Base-by-base conservation (phyloP, 2,113 vertebrate species). In the Myocastor coypus region DNA sequence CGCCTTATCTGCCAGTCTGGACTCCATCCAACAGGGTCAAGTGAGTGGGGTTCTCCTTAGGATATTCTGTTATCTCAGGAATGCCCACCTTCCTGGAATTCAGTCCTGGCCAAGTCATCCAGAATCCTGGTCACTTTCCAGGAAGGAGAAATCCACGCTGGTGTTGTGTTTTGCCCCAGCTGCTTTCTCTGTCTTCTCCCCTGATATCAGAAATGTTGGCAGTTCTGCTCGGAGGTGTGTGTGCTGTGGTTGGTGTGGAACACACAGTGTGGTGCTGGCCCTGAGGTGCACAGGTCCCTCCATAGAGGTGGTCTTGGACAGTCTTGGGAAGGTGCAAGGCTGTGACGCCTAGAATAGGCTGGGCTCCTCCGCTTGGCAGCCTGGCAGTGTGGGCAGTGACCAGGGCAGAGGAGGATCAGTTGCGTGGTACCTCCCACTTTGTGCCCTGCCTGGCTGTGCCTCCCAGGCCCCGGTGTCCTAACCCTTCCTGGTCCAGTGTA, bases 231-330 rank as follows among this genome's bases (percentile, higher is more conserved):
- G 22, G 81, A 85, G 26, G 64, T 1, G 0, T 24, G 22, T 64
- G 68, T 55, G 16, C 28, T 1, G 32, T 0, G 19, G 42, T 50
- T 73, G 73, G 40, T 19, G 12, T 3, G 34, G 92, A 81, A 82
- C 50, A 40, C 50, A 13, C 6, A 13, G 87, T 16, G 66, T 42
- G 89, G 12, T 20, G 71, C 37, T 2, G 46, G 80, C 32, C 55
- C 12, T 0, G 0, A 42, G 28, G 34, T n/a, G n/a, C n/a, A 0
- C 28, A 6, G 1, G 0, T 59, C n/a, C 57, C 61, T 80, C 32
- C 4, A 19, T 26, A 46, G 92, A 46, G 52, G 52, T 34, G 63
- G 68, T 20, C 66, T 68, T 40, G 66, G 42, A 73, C 32, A 66
- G 83, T 71, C 59, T 88, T 10, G 6, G 77, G 52, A 71, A 28